Evolutionary conservation across 2,113 vertebrate genomes (phyloP).

Genomic region (Desmodus rotundus): DNA sequence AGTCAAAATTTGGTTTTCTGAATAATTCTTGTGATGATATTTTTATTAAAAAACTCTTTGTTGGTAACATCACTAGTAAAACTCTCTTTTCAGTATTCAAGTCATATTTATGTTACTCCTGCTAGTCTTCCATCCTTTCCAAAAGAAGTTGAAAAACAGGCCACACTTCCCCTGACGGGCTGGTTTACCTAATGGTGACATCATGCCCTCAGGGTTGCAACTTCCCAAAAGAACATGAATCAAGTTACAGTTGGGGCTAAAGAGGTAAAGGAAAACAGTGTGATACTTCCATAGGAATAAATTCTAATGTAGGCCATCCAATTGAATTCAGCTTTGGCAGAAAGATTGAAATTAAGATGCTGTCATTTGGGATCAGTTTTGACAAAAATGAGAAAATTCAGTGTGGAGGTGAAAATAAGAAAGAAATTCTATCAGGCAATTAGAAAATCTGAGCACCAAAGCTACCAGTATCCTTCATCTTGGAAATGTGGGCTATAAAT

Average conservation of each 20-base stretch:
- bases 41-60: not conserved
- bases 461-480: not conserved
- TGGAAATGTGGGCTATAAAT: not conserved
- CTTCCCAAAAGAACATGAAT: not conserved
- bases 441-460: not conserved
- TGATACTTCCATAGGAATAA: not conserved
- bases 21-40: not conserved
- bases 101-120: not conserved
- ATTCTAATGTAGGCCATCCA: not conserved
- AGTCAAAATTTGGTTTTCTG: not conserved
- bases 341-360: slow-evolving; percentile 13
- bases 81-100: not conserved
- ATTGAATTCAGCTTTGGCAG: slow-evolving; percentile 2
- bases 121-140: not conserved
- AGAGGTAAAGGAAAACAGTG: not conserved
- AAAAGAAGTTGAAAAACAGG: not conserved
- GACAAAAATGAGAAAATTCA: not conserved
- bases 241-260: not conserved
- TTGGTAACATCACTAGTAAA: not conserved
- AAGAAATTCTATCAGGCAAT: slow-evolving; percentile 11
- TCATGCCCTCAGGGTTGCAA: not conserved
- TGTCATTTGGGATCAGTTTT: not conserved
- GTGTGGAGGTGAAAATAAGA: slow-evolving; percentile 22
- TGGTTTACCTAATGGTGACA: not conserved
- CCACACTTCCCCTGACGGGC: not conserved